Evolutionary conservation across 2,797 vertebrate genomes (phyloP), one percentile per base, ranked within the genome.

Genomic region (Sphaeramia orbicularis): DNA sequence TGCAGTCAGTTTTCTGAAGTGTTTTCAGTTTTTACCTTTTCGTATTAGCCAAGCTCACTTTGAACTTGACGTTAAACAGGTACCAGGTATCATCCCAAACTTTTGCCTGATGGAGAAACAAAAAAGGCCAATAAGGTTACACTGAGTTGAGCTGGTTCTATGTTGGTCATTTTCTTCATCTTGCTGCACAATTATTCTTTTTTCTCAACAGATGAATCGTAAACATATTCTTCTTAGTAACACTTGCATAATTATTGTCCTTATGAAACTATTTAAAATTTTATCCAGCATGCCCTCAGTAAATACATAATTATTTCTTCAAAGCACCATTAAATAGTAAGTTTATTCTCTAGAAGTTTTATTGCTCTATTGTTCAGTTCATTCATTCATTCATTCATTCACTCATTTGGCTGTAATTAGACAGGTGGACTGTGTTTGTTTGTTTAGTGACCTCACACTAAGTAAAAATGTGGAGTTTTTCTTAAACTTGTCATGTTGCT

Each of bases 381-480:
- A 30, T 40, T 40, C 38, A 40, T 4, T 40, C n/a, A 21, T 21
- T 21, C 19, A 21, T 21, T 21, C 19, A 21, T 21, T 21, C 19
- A 21, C 19, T 21, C 12, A 41, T 41, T 40, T 40, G 13, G 24
- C 41, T 53, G 45, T 45, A 75, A 78, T 83, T 69, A 71, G 62
- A 57, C 43, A 16, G 43, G 41, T 43, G 45, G 42, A 21, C 56
- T 59, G 35, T 40, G 40, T 76, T 52, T 27, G 49, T 68, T 75
- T 60, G 38, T 70, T 66, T 53, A 45, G 50, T 67, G 45, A 71
- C 60, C 54, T 68, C 13, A 41, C 57, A 71, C 60, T 65, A 69
- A 53, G 36, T 53, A 27, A 73, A 71, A 42, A 19, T 54, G 12
- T 55, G 30, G 7, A 15, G 32, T 21, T 21, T 37, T 14, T 51